These are phyloP conservation scores for Oxyteleia sp. DNA, from an alignment of 2,888 invertebrate genomes.

Conservation along the genomic window DNA sequence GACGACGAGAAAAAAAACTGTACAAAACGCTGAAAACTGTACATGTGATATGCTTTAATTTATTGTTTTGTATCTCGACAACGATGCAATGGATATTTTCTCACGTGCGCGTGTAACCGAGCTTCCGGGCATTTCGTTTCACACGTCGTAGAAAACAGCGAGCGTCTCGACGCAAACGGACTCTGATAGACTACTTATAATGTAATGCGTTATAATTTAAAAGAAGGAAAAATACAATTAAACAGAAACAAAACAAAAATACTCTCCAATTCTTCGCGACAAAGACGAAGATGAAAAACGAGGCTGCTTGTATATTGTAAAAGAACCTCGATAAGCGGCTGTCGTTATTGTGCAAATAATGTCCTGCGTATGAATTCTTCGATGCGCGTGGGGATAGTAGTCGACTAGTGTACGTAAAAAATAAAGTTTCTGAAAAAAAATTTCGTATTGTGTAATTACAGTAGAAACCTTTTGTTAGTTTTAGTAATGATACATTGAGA, in stretches of 20 bases:
- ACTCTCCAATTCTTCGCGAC: conserved; percentile 64
- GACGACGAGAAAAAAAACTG: conserved; percentile 32
- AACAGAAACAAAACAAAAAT: conserved; percentile 68
- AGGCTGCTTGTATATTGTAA: conserved; percentile 74
- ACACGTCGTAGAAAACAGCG: conserved; percentile 77
- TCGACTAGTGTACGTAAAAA: conserved; percentile 87
- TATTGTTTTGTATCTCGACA: conserved; percentile 67
- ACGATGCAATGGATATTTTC: conserved; percentile 67
- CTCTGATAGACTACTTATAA: conserved; percentile 83
- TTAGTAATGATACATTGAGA: too few relatives aligned
- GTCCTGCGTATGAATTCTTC: conserved; percentile 80
- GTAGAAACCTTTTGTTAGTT: background rate
- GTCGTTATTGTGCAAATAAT: conserved; percentile 80
- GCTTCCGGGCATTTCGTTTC: conserved; percentile 17
- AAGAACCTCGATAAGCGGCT: conserved; percentile 77
- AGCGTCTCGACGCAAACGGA: conserved; percentile 83
- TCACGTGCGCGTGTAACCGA: conserved; percentile 15
- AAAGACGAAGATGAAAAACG: conserved; percentile 73
- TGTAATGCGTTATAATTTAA: conserved; percentile 83
- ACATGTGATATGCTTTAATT: conserved; percentile 72
- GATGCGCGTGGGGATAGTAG: conserved; percentile 85
- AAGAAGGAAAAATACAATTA: conserved; percentile 61
- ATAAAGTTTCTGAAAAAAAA: conserved; percentile 88
- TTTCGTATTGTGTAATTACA: background rate
- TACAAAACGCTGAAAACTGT: conserved; percentile 45